Conservation (phyloP, 2,113 vertebrate species). For the Spea bombifrons region DNA sequence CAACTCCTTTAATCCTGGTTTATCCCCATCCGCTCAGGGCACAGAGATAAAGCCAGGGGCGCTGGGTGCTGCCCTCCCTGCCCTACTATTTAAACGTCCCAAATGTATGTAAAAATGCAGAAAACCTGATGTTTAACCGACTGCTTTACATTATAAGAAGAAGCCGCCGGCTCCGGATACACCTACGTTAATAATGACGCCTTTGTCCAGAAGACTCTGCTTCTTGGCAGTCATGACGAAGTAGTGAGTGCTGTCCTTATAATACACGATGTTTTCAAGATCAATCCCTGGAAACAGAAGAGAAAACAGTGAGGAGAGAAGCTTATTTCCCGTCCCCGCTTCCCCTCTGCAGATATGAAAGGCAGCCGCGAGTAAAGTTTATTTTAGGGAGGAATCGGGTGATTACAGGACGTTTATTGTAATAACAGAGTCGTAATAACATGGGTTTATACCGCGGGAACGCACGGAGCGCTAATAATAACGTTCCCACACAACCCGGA, state of each 20-base stretch:
- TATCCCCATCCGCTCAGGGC: too few relatives aligned
- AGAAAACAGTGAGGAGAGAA: not conserved
- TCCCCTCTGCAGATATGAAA: not conserved
- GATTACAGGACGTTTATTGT: not conserved
- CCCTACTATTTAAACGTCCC: too few relatives aligned
- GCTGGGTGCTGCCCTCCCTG: too few relatives aligned
- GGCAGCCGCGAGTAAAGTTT: not conserved
- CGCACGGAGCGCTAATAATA: not conserved
- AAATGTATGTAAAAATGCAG: too few relatives aligned
- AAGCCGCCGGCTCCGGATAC: not conserved
- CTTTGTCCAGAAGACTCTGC: slow-evolving; percentile 93
- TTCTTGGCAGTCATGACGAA: slow-evolving; percentile 99
- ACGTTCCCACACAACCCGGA: not conserved
- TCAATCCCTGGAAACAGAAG: slow-evolving; percentile 80
- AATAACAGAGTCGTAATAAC: not conserved
- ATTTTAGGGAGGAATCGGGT: not conserved
- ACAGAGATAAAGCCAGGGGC: too few relatives aligned
- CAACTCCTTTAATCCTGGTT: too few relatives aligned
- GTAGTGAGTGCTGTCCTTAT: slow-evolving; percentile 95
- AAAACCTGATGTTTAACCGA: too few relatives aligned
- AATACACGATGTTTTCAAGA: slow-evolving; percentile 98
- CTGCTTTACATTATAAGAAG: not conserved
- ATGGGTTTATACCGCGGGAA: not conserved
- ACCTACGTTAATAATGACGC: slow-evolving; percentile 89
- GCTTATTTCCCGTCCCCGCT: not conserved